Base-by-base conservation (phyloP, 2,113 vertebrate genomes). In the Centropristis striata region DNA sequence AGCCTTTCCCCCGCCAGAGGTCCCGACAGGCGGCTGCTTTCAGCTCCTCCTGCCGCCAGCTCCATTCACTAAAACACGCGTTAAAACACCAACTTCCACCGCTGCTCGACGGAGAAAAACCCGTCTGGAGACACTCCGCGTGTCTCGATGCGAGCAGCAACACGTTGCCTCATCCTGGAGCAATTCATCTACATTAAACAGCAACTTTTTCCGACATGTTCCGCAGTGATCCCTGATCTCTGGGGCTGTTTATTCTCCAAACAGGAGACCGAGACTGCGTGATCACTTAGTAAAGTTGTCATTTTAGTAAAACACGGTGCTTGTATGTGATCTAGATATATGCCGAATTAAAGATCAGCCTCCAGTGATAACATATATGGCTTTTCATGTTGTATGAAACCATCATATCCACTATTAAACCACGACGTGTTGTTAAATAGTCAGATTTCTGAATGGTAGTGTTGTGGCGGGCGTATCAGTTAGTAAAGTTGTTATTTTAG, bases 171-270 rank as follows among this genome's bases (percentile, higher is more conserved):
- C n/a, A 23, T 25, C 16, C 27, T 55, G 27, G 11, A 8, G 11
- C 16, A 5, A 25, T 27, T 8, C 0, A 21, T 49, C 78, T 57
- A 8, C 32, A 28, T 39, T 3, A 47, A 51, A 71, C 37, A 49
- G 18, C 11, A 88, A 90, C 89, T 91, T 91, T 87, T 78, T n/a
- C n/a, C n/a, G 36, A 58, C 50, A 8, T 4, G 27, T 47, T 68
- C n/a, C 21, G 66, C 76, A 54, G 41, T 46, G 44, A 42, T 75
- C 51, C 59, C 59, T 51, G 37, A 32, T 67, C 53, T 28, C 23
- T 21, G 39, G 54, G 41, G 18, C 61, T 11, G 55, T 15, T 16
- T 36, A 1, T 67, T 76, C 64, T 23, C 51, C 73, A 32, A 8
- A 5, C 9, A 7, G 8, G 5, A 25, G 23, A 64, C 27, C 5